Evolutionary conservation across 2,113 vertebrate genomes (phyloP), one percentile per base, ranked within the genome.

Genomic region (Calidris pugnax): DNA sequence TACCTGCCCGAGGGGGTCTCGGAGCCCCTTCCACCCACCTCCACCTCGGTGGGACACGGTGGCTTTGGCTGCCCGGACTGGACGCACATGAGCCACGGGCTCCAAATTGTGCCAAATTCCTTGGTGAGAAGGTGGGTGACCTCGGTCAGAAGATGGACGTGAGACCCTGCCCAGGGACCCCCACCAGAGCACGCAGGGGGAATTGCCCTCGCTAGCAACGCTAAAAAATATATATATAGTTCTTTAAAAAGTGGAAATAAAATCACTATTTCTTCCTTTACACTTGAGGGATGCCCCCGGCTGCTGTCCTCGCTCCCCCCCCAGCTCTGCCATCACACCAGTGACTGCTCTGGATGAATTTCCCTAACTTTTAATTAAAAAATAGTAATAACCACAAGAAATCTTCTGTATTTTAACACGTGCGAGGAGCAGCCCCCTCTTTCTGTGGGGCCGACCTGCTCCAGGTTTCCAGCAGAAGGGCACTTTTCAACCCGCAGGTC

Each of bases 401-500:
- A 32, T 47, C 14, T 10, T 57, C 72, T 64, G 72, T 59, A 17
- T 63, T 85, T 89, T 47, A 56, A 76, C 55, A 88, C 4, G 57
- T 10, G n/a, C 13, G 71, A 93, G 55, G 68, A 87, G 90, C 77
- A 79, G 66, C 82, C 71, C 85, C 89, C 64, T 74, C 57, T 71
- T 87, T 47, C 94, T 72, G 79, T 24, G 67, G 78, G 78, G 89
- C 95, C 85, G 94, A 96, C 96, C 97, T 87, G 93, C 39, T 94
- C 87, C 90, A 84, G 87, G 89, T 94, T 96, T 92, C 91, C 97
- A 98, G 97, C 96, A 97, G 93, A 39, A 95, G 95, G 97, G 95
- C 96, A 95, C 97, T 90, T 90, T 89, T 86, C 90, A 78, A 96
- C 98, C 97, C 91, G 77, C 98, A 96, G 97, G 95, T 92, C 97